A percentile compares a stretch with the other conserved stretches of the same genome.
phyloP scores from a whole-genome alignment of 2,888 invertebrate genomes.

The Troilus luridus region DNA sequence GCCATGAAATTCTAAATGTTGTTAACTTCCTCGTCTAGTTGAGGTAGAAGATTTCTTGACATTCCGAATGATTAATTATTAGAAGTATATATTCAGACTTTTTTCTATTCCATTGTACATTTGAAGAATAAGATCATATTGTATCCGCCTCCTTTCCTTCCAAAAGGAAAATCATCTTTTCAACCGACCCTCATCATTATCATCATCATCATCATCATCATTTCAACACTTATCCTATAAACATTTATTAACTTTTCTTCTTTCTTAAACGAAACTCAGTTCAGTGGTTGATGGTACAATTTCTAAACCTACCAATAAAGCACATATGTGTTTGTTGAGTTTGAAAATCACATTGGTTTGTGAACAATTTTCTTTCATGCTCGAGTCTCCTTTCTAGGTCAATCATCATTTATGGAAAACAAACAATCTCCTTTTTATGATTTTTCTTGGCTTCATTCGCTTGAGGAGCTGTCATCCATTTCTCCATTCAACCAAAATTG shows the following conservation, averaged over 20 bases:
- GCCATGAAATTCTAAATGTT: too few relatives aligned
- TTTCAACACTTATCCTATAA: too few relatives aligned
- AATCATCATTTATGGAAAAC: background rate
- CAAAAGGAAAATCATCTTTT: background rate
- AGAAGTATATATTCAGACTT: background rate
- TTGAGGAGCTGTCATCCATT: background rate
- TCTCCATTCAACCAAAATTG: background rate
- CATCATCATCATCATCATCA: too few relatives aligned
- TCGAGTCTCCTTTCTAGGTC: background rate
- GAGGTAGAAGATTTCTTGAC: background rate
- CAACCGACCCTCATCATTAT: background rate
- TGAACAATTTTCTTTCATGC: background rate
- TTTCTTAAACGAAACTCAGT: too few relatives aligned
- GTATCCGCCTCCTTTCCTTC: background rate
- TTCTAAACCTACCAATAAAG: background rate
- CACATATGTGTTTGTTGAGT: background rate
- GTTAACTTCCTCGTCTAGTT: too few relatives aligned
- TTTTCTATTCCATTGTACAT: background rate
- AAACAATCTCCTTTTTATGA: background rate
- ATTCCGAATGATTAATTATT: background rate
- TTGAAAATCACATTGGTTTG: background rate
- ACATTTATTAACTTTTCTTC: too few relatives aligned
- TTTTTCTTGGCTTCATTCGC: background rate
- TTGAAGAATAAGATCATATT: background rate
- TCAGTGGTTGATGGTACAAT: too few relatives aligned